Evolutionary conservation across 2,797 vertebrate genomes (phyloP), one percentile per base, ranked within the genome.

Genomic region (Gambelia wislizenii): DNA sequence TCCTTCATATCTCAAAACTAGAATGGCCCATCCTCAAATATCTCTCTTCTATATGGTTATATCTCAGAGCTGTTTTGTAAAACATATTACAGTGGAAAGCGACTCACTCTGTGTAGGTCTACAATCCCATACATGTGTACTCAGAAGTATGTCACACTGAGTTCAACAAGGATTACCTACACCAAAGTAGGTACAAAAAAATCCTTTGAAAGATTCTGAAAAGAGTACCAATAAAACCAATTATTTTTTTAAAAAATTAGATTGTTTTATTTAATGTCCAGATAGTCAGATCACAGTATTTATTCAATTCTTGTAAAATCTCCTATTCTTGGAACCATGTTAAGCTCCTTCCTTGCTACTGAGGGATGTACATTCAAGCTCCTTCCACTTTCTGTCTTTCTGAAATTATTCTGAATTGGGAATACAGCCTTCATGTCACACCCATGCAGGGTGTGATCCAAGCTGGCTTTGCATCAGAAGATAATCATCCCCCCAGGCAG

Each of bases 211-310:
- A 20, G 33, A 6, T 78, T 16, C 49, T 30, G 0, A 54, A 54
- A 54, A 36, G n/a, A 4, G 49, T 52, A 54, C 49, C 52, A 56
- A 54, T 54, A 79, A 79, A 79, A 79, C n/a, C 47, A 14, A 49
- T 16, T 22, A 8, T n/a, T n/a, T n/a, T n/a, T 13, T 27, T 33
- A 77, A n/a, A n/a, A n/a, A 56, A 61, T 97, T 93, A 59, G 52
- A 92, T 83, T 89, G 83, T 93, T 87, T 88, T 16, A 95, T 82
- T 95, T 94, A 92, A 93, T 74, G 89, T 92, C 85, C 94, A 94
- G 91, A 94, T 94, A 89, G 81, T 85, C 93, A 87, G 93, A 91
- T 96, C 96, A 92, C 93, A 95, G 84, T 93, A 95, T 93, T 92
- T 90, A 84, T 86, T 92, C 89, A 94, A 69, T 93, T 96, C 92